phyloP scores from a whole-genome alignment of 2,888 invertebrate genomes.

The Leuctra nigra region DNA sequence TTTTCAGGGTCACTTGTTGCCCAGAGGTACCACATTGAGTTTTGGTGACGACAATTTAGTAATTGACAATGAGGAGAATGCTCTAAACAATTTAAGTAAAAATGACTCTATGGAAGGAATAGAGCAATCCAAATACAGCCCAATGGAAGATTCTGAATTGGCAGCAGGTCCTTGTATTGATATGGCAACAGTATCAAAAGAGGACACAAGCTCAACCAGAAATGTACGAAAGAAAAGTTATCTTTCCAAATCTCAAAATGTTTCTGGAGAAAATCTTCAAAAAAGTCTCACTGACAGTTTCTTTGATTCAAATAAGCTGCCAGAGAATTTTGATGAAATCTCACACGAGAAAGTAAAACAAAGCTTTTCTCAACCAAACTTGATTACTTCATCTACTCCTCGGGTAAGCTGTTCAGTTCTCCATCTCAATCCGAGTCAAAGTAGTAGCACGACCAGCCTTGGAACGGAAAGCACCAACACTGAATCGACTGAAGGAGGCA shows the following conservation, averaged over 20 bases:
- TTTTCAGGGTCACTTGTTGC: constrained; percentile 26
- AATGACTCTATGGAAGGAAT: not conserved
- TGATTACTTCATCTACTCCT: not conserved
- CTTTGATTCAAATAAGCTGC: too few relatives aligned
- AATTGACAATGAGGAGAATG: constrained; percentile 17
- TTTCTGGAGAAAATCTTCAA: not conserved
- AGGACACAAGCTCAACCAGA: not conserved
- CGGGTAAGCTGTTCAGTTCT: constrained; percentile 12
- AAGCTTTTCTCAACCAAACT: not conserved
- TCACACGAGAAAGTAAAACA: too few relatives aligned
- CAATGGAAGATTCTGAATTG: not conserved
- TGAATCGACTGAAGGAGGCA: not conserved
- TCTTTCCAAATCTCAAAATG: not conserved
- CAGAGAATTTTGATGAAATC: too few relatives aligned
- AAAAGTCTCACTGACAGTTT: too few relatives aligned
- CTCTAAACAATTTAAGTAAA: not conserved
- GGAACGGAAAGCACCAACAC: not conserved
- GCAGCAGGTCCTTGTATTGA: too few relatives aligned
- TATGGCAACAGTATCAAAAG: too few relatives aligned
- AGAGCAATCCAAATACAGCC: not conserved
- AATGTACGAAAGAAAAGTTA: not conserved
- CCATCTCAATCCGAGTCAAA: constrained; percentile 7
- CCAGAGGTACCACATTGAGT: constrained; percentile 26
- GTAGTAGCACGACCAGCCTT: constrained; percentile 6
- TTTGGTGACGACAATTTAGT: constrained; percentile 24